These are phyloP conservation scores for Pseudolycoriella hygida DNA, from an alignment of 2,888 invertebrate species.

Conservation along the genomic window DNA sequence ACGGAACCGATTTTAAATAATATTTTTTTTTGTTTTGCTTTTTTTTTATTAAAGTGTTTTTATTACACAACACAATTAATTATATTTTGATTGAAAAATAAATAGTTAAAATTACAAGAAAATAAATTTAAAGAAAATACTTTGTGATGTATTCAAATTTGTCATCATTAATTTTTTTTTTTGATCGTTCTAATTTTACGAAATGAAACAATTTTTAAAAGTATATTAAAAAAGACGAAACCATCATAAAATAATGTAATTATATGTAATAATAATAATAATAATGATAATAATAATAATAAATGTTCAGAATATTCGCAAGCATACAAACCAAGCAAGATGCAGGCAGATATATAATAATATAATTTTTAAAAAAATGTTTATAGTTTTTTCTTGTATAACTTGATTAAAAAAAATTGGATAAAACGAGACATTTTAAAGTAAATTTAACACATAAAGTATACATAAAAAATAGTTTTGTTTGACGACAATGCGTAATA, in stretches of 20 bases:
- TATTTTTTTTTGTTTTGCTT: not conserved
- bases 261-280: conserved; percentile 4
- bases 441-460: not conserved
- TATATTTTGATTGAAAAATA: no score
- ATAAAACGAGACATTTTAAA: not conserved
- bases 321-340: conserved; percentile 8
- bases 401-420: conserved; percentile 4
- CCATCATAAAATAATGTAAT: not conserved
- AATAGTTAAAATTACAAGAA: no score
- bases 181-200: not conserved
- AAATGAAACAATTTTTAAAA: not conserved
- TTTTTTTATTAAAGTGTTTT: not conserved
- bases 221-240: not conserved
- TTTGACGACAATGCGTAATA: no score
- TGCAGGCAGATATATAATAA: conserved; percentile 7
- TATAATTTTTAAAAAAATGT: not conserved
- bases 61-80: no score
- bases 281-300: conserved; percentile 4
- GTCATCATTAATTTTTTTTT: conserved; percentile 3
- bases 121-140: no score
- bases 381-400: not conserved
- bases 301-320: conserved; percentile 6
- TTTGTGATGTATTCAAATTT: conserved; percentile 4
- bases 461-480: conserved; percentile 6
- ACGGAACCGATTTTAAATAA: not conserved